phyloP scores from a whole-genome alignment of 2,113 vertebrate genomes.

The Rhodinocichla rosea region DNA sequence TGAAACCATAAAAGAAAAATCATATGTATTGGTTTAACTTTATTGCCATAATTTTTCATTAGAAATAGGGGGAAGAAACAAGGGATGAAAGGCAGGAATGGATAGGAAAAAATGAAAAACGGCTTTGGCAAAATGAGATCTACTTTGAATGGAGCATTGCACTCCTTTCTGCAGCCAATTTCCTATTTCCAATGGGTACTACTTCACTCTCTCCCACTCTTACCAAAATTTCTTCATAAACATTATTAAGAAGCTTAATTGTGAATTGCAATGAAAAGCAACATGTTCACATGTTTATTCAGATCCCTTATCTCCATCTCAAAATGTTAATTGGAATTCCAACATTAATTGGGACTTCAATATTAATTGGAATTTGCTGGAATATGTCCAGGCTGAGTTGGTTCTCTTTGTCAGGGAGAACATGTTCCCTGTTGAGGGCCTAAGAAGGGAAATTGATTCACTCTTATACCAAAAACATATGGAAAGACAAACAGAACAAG shows the following conservation, averaged over 20 bases:
- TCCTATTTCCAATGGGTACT: neutral
- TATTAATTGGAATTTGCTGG: constrained; percentile 2
- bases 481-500: neutral
- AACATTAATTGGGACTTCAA: neutral
- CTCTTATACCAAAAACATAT: neutral
- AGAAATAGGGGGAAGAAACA: neutral
- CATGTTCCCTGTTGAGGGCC: neutral
- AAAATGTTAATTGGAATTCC: constrained; percentile 21
- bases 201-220: neutral
- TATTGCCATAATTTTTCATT: neutral
- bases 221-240: neutral
- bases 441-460: neutral
- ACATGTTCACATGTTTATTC: neutral
- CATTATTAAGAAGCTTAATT: neutral
- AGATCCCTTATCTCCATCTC: neutral
- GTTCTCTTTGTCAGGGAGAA: neutral
- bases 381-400: neutral
- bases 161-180: neutral
- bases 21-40: neutral
- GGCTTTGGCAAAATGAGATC: neutral
- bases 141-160: neutral
- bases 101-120: neutral
- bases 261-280: neutral
- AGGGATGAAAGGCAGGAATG: neutral
- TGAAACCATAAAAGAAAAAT: neutral